Evolutionary conservation across 2,888 invertebrate species (phyloP), one percentile per base, ranked within the genome.

Genomic region (Gastracanthus pulcherrimus): DNA sequence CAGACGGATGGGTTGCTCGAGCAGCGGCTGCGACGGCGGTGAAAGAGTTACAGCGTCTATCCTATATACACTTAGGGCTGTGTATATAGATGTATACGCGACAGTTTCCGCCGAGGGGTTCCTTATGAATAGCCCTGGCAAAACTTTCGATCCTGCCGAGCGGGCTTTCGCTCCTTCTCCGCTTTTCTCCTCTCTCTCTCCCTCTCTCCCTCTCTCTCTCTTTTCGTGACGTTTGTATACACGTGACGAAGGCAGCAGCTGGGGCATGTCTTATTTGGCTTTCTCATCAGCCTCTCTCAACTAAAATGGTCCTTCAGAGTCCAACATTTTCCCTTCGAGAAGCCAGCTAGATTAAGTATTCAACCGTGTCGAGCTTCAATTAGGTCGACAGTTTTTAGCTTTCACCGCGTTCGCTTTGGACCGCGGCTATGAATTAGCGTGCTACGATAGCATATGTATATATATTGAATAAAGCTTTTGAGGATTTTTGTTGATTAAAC

Each of bases 1-100:
- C 78, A 84, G 85, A 85, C 85, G 84, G 82, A 86, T 85, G 78
- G 67, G 72, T 85, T 82, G 84, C 83, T 62, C 62, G 16, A 36
- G 38, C 11, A 6, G 36, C n/a, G 16, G 34, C 11, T 19, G 51
- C 34, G 31, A 7, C 3, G 23, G 5, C 48, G 1, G 26, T 16
- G 16, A 55, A 76, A 48, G 64, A 64, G 75, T 31, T 45, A 55
- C 26, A 13, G 36, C n/a, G 58, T 60, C 6, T 26, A 19, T 45
- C 16, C 45, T 45, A 29, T 16, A 29, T n/a, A n/a, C n/a, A n/a
- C n/a, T n/a, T n/a, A n/a, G n/a, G 13, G 19, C 5, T 7, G 9
- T 11, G 6, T 55, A 38, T 26, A 38, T n/a, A 31, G 34, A n/a
- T 62, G 45, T 26, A 48, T 36, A 36, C 31, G 16, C 41, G 41